phyloP scores from a whole-genome alignment of 2,888 invertebrate species.

The Pyrocoelia pectoralis region DNA sequence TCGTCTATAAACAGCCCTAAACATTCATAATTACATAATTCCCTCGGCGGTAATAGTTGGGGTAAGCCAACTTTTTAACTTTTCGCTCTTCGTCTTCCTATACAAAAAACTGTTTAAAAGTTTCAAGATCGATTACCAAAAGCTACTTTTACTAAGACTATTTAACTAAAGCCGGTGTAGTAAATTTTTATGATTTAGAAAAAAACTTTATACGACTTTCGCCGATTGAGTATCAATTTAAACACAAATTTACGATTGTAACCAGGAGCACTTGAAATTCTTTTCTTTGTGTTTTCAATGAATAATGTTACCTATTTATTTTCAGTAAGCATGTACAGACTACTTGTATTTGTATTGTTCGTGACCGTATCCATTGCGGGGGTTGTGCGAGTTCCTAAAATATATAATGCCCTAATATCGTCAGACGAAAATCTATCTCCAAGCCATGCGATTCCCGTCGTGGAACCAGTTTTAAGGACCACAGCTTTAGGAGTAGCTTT shows the following conservation, averaged over 20 bases:
- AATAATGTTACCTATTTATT: background rate
- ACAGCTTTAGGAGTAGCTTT: slow-evolving; percentile 62
- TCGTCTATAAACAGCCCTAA: too few species aligned
- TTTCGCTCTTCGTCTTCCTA: too few species aligned
- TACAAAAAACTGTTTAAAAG: background rate
- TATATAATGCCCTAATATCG: slow-evolving; percentile 82
- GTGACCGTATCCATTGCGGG: slow-evolving; percentile 53
- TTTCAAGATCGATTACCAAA: background rate
- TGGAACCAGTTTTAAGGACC: slow-evolving; percentile 75
- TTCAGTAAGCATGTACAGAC: slow-evolving; percentile 42
- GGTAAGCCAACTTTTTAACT: too few species aligned
- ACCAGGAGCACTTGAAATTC: background rate
- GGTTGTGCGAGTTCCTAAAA: slow-evolving; percentile 73
- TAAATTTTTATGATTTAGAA: slow-evolving; percentile 1
- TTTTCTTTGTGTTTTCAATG: background rate
- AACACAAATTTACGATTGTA: background rate
- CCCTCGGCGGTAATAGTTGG: too few species aligned
- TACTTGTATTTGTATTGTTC: slow-evolving; percentile 36
- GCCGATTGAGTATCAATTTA: too few species aligned
- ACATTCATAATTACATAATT: too few species aligned
- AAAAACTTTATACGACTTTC: background rate
- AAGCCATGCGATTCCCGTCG: slow-evolving; percentile 77
- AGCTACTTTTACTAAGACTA: background rate
- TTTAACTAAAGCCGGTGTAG: background rate
- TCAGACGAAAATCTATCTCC: slow-evolving; percentile 79